Conservation (phyloP, 2,888 invertebrate species). For the Omphaloscelis lunosa region DNA sequence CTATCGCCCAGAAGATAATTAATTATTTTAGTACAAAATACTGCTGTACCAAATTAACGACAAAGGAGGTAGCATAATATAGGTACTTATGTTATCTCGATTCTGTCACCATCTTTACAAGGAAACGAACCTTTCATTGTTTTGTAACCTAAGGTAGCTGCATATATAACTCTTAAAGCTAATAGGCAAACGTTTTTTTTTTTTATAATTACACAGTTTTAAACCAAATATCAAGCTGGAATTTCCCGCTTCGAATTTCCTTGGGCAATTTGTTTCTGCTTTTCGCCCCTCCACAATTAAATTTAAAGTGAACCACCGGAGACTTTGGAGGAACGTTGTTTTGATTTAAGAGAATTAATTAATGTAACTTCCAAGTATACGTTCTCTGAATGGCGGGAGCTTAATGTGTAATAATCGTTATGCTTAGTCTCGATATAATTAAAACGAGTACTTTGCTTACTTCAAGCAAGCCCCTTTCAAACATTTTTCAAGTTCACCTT, state of each 20-base stretch:
- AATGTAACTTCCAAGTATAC: conserved; percentile 79
- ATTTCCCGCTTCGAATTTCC: conserved; percentile 74
- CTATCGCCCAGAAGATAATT: not conserved
- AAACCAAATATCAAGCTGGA: conserved; percentile 59
- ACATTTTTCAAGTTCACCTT: conserved; percentile 48
- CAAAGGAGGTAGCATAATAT: not conserved
- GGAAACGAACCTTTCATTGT: not conserved
- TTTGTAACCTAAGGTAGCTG: not conserved
- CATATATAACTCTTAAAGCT: not conserved
- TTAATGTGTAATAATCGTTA: conserved; percentile 78
- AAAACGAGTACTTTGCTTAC: conserved; percentile 63
- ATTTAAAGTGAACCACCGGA: conserved; percentile 82
- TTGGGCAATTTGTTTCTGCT: conserved; percentile 80
- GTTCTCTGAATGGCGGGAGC: conserved; percentile 70
- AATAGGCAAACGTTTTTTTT: conserved; percentile 5
- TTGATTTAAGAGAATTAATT: conserved; percentile 87
- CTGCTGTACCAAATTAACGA: not conserved
- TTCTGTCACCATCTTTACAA: not conserved
- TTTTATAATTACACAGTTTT: conserved; percentile 47
- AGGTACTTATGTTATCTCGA: not conserved
- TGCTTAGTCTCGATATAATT: conserved; percentile 66
- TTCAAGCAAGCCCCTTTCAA: conserved; percentile 50
- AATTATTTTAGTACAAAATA: not conserved
- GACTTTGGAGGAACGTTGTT: conserved; percentile 81
- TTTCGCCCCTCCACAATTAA: conserved; percentile 82